phyloP scores from a whole-genome alignment of 2,113 vertebrate genomes.

The Tragulus kanchil region DNA sequence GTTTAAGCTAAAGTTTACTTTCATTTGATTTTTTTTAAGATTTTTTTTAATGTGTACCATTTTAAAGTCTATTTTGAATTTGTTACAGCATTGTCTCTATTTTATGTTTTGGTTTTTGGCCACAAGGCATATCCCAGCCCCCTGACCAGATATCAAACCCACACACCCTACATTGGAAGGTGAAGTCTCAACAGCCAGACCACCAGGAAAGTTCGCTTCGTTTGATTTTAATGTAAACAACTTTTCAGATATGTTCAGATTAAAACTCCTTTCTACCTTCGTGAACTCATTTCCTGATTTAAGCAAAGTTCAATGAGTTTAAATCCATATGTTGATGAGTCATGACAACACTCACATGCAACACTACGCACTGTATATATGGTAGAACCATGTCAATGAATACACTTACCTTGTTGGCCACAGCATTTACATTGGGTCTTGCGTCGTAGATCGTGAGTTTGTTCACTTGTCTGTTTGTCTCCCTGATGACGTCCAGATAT shows the following conservation, averaged over 20 bases:
- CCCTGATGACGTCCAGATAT: constrained; percentile 95
- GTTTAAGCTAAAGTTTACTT: constrained; percentile 34
- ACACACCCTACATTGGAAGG: not conserved
- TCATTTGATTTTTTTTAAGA: not conserved
- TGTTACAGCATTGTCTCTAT: not conserved
- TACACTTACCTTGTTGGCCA: constrained; percentile 96
- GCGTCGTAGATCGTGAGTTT: constrained; percentile 98
- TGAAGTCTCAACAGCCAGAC: not conserved
- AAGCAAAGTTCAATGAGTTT: not conserved
- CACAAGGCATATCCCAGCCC: not conserved
- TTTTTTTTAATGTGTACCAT: not conserved
- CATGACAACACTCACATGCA: not conserved
- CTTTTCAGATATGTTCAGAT: not conserved
- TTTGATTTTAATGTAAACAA: not conserved
- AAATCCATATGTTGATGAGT: not conserved
- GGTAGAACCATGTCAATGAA: not conserved
- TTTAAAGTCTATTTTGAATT: not conserved
- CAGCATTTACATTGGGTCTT: constrained; percentile 97
- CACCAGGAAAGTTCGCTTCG: not conserved
- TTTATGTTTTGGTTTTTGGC: not conserved
- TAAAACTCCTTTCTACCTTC: not conserved
- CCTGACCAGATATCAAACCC: not conserved
- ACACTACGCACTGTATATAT: not conserved
- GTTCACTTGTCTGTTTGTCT: constrained; percentile 93
- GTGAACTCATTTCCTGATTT: constrained; percentile 13